Base-by-base conservation (phyloP, 2,888 invertebrate genomes). In the Frankliniella intonsa region DNA sequence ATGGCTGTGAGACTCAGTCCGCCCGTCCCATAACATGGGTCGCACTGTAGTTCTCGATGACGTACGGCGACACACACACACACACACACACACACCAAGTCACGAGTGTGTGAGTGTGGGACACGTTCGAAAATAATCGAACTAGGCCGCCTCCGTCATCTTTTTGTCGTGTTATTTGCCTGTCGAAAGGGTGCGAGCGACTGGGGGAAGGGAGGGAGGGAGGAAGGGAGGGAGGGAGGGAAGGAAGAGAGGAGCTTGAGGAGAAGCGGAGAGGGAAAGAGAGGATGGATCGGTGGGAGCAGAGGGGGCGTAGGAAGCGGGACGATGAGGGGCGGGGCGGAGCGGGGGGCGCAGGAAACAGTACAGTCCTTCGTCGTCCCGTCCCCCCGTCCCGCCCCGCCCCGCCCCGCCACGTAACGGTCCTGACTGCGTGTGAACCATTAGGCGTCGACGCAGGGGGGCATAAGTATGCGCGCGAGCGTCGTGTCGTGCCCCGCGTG, bases 391-490 rank as follows among this genome's bases (percentile, higher is more conserved):
- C 62, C 7, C 62, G 8, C 62, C n/a, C n/a, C 55, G 51, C 51
- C 9, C 55, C 55, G 14, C 3, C 62, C n/a, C 62, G 17, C 62
- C 17, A 19, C 62, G 62, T 76, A 76, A 76, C 69, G 69, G 69
- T 22, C 69, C 69, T 76, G 69, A 76, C 69, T 76, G 69, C 69
- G 69, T 76, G 69, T 76, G 69, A 76, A 76, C 69, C 9, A 62
- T 62, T 62, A 62, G 62, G 17, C 19, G 55, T 55, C 69, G 69
- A 69, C n/a, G 69, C 19, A n/a, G 65, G 9, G 65, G 19, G 65
- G 17, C 55, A n/a, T n/a, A 17, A 17, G 55, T 55, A 17, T 55
- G 55, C 55, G 14, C 17, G 55, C 17, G 55, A 19, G 55, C 19
- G 55, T 38, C 38, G 38, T 38, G 38, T 38, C 38, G 38, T 38